These are phyloP conservation scores for Proteles cristata DNA, from an alignment of 2,113 vertebrate species.

Conservation along the genomic window DNA sequence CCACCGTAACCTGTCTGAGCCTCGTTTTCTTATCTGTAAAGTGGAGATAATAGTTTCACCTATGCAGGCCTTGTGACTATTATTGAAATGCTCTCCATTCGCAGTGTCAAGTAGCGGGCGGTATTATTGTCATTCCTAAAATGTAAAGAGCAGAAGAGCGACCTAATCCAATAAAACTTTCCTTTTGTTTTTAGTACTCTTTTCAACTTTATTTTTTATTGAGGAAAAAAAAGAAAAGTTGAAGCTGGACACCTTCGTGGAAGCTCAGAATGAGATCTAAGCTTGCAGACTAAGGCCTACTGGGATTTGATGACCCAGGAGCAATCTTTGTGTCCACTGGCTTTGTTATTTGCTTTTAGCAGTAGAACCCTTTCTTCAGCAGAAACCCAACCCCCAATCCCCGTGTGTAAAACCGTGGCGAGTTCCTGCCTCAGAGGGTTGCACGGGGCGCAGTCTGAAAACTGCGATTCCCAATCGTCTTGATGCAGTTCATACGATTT, in stretches of 20 bases:
- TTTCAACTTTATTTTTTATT: not conserved
- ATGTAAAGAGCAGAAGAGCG: conserved; percentile 5
- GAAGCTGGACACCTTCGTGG: not conserved
- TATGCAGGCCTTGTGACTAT: not conserved
- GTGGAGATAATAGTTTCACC: not conserved
- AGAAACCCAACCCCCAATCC: not conserved
- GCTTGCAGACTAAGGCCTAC: not conserved
- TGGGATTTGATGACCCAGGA: not conserved
- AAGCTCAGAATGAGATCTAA: not conserved
- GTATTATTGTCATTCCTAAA: not conserved
- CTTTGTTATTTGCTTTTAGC: conserved; percentile 4
- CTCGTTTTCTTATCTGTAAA: conserved; percentile 17
- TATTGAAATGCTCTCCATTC: not conserved
- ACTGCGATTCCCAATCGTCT: not conserved
- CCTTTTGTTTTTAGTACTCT: not conserved
- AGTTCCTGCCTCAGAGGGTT: not conserved
- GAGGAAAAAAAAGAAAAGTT: not conserved
- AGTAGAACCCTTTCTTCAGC: not conserved
- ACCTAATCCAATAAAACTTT: not conserved
- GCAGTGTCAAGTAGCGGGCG: not conserved
- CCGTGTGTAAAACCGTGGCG: not conserved
- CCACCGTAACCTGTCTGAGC: not conserved
- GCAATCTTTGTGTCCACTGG: not conserved
- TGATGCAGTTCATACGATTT: not conserved
- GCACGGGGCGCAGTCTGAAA: not conserved